Percentiles rank a stretch among this genome's conserved stretches.
Evolutionary conservation across 2,797 vertebrate species (phyloP).

Genomic region (Chrysocyon brachyurus): DNA sequence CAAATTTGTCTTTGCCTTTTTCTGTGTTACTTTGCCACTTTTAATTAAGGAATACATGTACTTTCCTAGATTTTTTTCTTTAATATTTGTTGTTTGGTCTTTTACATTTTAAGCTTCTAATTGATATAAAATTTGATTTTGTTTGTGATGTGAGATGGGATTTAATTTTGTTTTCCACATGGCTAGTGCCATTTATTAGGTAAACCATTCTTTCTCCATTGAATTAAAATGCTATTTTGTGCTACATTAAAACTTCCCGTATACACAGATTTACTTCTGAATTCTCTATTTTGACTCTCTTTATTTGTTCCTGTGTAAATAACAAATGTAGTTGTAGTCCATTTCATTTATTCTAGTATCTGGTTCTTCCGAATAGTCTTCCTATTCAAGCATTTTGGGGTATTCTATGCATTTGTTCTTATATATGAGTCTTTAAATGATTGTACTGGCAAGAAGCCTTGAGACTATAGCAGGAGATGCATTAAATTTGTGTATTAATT

Average conservation of each 20-base stretch:
- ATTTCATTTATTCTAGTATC: not conserved
- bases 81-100: slow-evolving; percentile 7
- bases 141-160: not conserved
- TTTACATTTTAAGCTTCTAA: slow-evolving; percentile 34
- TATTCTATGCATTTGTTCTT: not conserved
- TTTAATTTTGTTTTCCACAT: slow-evolving; percentile 47
- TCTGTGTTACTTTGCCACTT: not conserved
- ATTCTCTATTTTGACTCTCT: not conserved
- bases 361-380: not conserved
- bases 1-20: slow-evolving; percentile 7
- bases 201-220: not conserved
- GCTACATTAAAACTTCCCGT: not conserved
- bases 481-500: not conserved
- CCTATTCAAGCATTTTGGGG: not conserved
- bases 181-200: slow-evolving; percentile 33
- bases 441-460: not conserved
- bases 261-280: slow-evolving; percentile 21
- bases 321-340: not conserved
- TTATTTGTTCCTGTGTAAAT: not conserved
- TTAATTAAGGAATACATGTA: not conserved
- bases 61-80: slow-evolving; percentile 27
- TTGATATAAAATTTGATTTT: slow-evolving; percentile 55
- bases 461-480: not conserved
- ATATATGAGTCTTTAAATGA: not conserved
- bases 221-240: slow-evolving; percentile 30